Percentiles rank a stretch among this genome's conserved stretches.
Conservation (phyloP, 2,888 invertebrate genomes). For the Synanthedon andrenaeformis region DNA sequence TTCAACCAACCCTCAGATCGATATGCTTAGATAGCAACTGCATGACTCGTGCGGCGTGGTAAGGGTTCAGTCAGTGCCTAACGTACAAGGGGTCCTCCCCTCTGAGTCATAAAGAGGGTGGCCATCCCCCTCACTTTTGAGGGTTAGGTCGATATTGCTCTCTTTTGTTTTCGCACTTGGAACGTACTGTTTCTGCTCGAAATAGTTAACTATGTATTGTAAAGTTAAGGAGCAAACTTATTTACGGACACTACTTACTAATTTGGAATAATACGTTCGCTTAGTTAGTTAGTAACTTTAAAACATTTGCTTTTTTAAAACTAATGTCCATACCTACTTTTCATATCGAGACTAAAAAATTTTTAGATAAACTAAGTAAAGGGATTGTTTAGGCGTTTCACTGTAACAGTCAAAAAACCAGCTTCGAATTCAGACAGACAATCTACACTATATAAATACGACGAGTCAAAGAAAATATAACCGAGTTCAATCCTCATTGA, state of each 20-base stretch:
- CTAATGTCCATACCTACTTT: too few relatives aligned
- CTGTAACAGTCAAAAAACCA: too few relatives aligned
- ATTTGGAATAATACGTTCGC: not conserved
- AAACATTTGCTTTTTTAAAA: too few relatives aligned
- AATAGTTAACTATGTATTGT: not conserved
- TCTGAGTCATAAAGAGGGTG: constrained; percentile 70
- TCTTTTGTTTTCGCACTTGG: constrained; percentile 64
- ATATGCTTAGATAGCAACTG: constrained; percentile 28
- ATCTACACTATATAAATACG: too few relatives aligned
- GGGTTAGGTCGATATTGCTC: constrained; percentile 66
- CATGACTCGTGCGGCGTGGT: constrained; percentile 38
- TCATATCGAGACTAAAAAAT: too few relatives aligned
- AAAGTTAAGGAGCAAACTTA: constrained; percentile 20
- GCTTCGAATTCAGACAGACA: too few relatives aligned
- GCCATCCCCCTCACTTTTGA: constrained; percentile 61
- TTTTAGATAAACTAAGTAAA: too few relatives aligned
- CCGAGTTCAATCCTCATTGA: too few relatives aligned
- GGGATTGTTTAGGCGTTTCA: too few relatives aligned
- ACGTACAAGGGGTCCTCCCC: constrained; percentile 65
- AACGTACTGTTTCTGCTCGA: constrained; percentile 16
- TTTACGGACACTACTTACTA: too few relatives aligned
- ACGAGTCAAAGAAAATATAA: too few relatives aligned
- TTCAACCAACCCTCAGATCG: constrained; percentile 33
- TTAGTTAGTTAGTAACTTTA: too few relatives aligned
- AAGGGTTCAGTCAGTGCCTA: constrained; percentile 34